A percentile compares a stretch with the other conserved stretches of the same genome.
Conservation (phyloP, 2,888 invertebrate genomes). For the Tethea ocularis region DNA sequence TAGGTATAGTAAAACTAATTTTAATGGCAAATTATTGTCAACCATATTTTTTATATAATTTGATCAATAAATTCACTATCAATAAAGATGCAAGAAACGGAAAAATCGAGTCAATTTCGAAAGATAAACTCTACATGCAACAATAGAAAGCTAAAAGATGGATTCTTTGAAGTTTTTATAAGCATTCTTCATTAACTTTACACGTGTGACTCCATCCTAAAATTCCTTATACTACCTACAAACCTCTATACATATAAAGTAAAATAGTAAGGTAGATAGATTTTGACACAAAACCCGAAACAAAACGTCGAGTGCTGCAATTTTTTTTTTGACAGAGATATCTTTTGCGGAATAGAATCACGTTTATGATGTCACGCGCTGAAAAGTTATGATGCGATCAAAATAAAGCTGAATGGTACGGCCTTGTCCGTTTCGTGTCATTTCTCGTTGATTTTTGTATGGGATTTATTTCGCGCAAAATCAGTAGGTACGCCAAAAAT, state of each 20-base stretch:
- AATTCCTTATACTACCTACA: neutral
- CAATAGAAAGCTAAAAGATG: too few species aligned
- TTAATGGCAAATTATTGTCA: too few species aligned
- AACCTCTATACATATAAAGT: neutral
- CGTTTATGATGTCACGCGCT: neutral
- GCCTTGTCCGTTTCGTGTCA: neutral
- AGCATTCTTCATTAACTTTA: neutral
- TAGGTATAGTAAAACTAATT: too few species aligned
- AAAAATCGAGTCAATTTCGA: too few species aligned
- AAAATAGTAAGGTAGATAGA: neutral
- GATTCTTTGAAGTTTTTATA: neutral
- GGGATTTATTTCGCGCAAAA: neutral
- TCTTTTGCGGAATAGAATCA: slow-evolving; percentile 5
- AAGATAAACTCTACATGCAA: too few species aligned
- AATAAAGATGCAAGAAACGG: too few species aligned
- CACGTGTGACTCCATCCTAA: neutral
- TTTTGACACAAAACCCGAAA: neutral
- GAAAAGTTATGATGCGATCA: slow-evolving; percentile 4
- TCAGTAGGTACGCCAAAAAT: neutral
- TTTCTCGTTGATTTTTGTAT: neutral
- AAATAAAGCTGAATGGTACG: neutral
- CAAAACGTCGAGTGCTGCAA: neutral
- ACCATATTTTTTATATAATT: too few species aligned
- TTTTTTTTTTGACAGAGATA: neutral
- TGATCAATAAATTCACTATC: too few species aligned